phyloP scores from a whole-genome alignment of 2,113 vertebrate genomes.

The Oryzias curvinotus region DNA sequence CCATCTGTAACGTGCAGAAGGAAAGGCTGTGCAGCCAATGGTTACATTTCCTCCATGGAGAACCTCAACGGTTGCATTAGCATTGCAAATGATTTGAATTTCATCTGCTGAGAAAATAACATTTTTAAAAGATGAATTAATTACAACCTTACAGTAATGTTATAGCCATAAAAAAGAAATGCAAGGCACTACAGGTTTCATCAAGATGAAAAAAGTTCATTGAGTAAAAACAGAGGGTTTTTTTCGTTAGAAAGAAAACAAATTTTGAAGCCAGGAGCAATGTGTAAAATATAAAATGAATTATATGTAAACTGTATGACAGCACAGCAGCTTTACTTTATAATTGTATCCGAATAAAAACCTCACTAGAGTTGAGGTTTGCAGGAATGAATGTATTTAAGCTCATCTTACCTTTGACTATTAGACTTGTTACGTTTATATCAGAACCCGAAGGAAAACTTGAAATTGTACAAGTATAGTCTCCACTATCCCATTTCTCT shows the following conservation, averaged over 20 bases:
- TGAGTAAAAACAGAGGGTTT: too few relatives aligned
- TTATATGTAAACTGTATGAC: too few relatives aligned
- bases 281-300: too few relatives aligned
- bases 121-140: not conserved
- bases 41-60: slow-evolving; percentile 45
- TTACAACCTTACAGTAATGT: too few relatives aligned
- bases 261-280: too few relatives aligned
- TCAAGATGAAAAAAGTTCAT: too few relatives aligned
- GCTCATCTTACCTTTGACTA: slow-evolving; percentile 62
- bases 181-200: too few relatives aligned
- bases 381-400: not conserved
- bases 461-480: slow-evolving; percentile 57
- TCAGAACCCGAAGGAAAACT: slow-evolving; percentile 47
- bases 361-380: not conserved
- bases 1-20: slow-evolving; percentile 52
- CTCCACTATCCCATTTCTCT: slow-evolving; percentile 36
- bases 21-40: slow-evolving; percentile 35
- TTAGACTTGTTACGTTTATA: slow-evolving; percentile 23
- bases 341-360: too few relatives aligned
- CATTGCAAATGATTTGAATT: slow-evolving; percentile 48
- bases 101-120: slow-evolving; percentile 40
- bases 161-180: too few relatives aligned
- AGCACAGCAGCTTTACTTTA: too few relatives aligned
- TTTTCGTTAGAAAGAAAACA: too few relatives aligned
- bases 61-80: slow-evolving; percentile 20